phyloP scores from a whole-genome alignment of 1,140 invertebrate species.

The Chironomus tepperi region DNA sequence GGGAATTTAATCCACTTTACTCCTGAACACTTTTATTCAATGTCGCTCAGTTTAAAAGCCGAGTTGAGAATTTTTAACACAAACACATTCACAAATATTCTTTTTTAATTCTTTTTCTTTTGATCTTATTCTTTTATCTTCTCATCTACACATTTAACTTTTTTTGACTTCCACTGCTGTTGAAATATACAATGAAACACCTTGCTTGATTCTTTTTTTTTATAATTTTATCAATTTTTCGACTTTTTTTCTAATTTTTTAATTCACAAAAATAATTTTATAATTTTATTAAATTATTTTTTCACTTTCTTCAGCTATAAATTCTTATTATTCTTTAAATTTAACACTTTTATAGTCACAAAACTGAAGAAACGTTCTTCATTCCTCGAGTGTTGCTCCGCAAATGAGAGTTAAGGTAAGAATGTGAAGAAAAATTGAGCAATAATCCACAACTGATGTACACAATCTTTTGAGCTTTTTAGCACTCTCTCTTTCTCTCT shows the following conservation, averaged over 20 bases:
- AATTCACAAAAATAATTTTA: not conserved
- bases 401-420: slow-evolving; percentile 15
- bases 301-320: not conserved
- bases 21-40: not conserved
- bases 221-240: not conserved
- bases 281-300: not conserved
- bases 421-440: not conserved
- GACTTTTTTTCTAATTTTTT: not conserved
- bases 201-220: not conserved
- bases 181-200: slow-evolving; percentile 13
- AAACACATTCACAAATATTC: slow-evolving; percentile 2
- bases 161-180: not conserved
- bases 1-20: not conserved
- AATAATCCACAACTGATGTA: not conserved
- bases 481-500: slow-evolving; percentile 17
- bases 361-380: slow-evolving; percentile 3
- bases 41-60: not conserved
- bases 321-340: not conserved
- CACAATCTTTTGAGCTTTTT: slow-evolving; percentile 5
- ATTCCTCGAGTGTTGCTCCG: not conserved
- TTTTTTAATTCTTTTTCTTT: not conserved
- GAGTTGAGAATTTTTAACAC: slow-evolving; percentile 5
- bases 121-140: slow-evolving; percentile 19
- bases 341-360: not conserved
- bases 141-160: slow-evolving; percentile 3